These are phyloP conservation scores for Bubo bubo DNA, from an alignment of 2,113 vertebrate genomes.

Conservation along the genomic window DNA sequence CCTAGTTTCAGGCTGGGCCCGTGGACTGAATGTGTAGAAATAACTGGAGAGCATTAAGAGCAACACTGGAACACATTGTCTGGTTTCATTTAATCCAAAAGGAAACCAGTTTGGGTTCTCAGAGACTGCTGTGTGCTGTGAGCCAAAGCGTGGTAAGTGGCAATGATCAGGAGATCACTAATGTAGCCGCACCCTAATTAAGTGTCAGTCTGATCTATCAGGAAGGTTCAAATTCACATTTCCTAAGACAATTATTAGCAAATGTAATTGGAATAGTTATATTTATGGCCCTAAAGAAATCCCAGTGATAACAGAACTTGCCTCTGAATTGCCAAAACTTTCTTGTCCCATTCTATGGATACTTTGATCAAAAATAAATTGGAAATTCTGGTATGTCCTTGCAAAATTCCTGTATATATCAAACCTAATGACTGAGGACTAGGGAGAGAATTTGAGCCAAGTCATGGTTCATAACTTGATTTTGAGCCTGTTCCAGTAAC, in stretches of 20 bases:
- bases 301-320: not conserved
- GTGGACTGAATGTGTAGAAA: not conserved
- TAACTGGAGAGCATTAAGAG: not conserved
- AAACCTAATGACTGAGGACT: conserved; percentile 16
- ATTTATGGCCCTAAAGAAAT: not conserved
- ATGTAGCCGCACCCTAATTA: conserved; percentile 12
- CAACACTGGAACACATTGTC: conserved; percentile 23
- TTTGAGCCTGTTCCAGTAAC: conserved; percentile 45
- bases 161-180: not conserved
- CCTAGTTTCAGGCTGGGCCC: not conserved
- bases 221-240: not conserved
- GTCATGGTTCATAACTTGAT: conserved; percentile 30
- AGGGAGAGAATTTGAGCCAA: conserved; percentile 17
- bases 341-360: not conserved
- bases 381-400: not conserved
- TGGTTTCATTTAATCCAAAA: conserved; percentile 19
- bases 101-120: not conserved
- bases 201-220: not conserved
- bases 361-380: not conserved
- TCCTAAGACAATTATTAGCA: not conserved
- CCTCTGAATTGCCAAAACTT: not conserved
- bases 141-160: not conserved
- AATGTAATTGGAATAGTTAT: not conserved
- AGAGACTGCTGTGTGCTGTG: not conserved
- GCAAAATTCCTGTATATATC: conserved; percentile 25